Percentiles rank a stretch among this genome's conserved stretches.
Conservation (phyloP, 2,888 invertebrate species). For the Leptinotarsa rubiginosa region DNA sequence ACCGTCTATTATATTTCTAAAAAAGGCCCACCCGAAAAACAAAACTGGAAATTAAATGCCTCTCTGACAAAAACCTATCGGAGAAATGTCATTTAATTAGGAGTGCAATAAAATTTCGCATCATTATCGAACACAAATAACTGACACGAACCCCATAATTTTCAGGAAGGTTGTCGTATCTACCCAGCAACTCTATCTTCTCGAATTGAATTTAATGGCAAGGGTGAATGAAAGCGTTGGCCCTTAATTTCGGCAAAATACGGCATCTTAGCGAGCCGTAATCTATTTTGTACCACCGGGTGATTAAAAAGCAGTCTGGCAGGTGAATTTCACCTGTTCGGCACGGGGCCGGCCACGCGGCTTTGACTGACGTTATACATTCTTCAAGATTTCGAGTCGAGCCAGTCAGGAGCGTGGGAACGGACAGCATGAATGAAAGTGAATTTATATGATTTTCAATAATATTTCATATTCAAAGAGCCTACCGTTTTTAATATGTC, state of each 20-base stretch:
- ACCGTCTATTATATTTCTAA: background rate
- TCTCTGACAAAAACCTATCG: conserved; percentile 31
- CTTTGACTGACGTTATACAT: conserved; percentile 23
- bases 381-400: conserved; percentile 16
- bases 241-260: conserved; percentile 48
- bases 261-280: conserved; percentile 41
- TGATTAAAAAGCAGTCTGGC: conserved; percentile 50
- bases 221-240: conserved; percentile 41
- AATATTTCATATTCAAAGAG: background rate
- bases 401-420: conserved; percentile 14
- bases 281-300: conserved; percentile 48
- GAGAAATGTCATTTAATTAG: conserved; percentile 45
- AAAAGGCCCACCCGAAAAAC: conserved; percentile 17
- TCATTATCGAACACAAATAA: conserved; percentile 40
- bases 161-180: conserved; percentile 39
- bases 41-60: conserved; percentile 35
- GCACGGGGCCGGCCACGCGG: conserved; percentile 54
- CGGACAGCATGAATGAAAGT: conserved; percentile 13
- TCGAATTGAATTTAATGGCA: conserved; percentile 45
- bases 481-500: background rate
- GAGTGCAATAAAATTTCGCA: conserved; percentile 39
- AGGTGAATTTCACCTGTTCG: conserved; percentile 59
- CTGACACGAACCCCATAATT: conserved; percentile 40
- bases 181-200: conserved; percentile 32
- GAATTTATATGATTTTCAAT: background rate